These are phyloP conservation scores for Characodon lateralis DNA, from an alignment of 2,797 vertebrate genomes.

Conservation along the genomic window DNA sequence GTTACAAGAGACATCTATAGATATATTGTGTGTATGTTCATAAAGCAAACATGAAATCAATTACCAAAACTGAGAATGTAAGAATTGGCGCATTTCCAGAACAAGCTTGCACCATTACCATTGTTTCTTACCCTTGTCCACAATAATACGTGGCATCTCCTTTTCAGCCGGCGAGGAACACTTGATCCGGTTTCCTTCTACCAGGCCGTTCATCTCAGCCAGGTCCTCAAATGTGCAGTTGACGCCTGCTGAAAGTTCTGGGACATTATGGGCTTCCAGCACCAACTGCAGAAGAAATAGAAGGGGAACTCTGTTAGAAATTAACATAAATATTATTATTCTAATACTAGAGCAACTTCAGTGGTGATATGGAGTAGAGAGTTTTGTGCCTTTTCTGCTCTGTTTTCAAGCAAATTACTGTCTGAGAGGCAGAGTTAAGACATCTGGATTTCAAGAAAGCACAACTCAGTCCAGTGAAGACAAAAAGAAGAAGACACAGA, in stretches of 20 bases:
- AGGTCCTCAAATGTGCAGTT: constrained; percentile 97
- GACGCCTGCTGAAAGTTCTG: constrained; percentile 94
- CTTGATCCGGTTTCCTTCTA: constrained; percentile 93
- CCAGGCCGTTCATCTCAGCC: constrained; percentile 94
- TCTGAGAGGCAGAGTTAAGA: too few species aligned
- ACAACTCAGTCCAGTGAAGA: too few species aligned
- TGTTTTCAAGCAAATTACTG: too few species aligned
- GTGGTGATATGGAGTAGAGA: not conserved
- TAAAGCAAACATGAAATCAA: not conserved
- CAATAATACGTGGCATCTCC: constrained; percentile 92
- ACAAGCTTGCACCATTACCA: not conserved
- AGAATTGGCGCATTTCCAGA: not conserved
- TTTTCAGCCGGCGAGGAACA: constrained; percentile 94
- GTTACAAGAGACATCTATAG: not conserved
- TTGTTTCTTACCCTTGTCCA: constrained; percentile 89
- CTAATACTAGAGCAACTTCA: too few species aligned
- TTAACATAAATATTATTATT: not conserved
- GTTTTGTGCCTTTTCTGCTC: too few species aligned
- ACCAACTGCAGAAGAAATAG: constrained; percentile 82
- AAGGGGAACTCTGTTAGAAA: not conserved
- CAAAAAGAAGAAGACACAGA: too few species aligned
- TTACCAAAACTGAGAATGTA: not conserved
- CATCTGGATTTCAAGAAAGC: too few species aligned
- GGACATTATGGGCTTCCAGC: constrained; percentile 95
- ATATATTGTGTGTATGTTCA: not conserved